Conservation (phyloP, 2,113 vertebrate genomes). For the Numida meleagris region DNA sequence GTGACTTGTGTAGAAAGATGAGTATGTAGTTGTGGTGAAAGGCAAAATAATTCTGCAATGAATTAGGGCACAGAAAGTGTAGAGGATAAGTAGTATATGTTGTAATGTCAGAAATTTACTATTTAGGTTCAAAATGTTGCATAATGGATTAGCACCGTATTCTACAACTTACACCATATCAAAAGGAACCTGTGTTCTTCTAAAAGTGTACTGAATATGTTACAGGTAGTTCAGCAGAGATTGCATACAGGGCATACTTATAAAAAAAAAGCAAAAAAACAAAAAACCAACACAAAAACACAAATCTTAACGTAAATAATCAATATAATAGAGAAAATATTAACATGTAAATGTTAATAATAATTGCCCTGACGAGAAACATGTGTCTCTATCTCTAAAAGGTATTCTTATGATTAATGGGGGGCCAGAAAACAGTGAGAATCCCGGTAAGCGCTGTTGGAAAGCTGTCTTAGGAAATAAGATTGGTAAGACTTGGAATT, state of each 20-base stretch:
- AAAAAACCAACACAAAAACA: neutral
- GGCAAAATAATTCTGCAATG: neutral
- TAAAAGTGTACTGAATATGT: neutral
- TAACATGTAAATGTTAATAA: neutral
- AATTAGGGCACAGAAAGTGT: neutral
- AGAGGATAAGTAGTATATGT: neutral
- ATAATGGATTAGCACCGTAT: fast-evolving
- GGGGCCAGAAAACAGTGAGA: neutral
- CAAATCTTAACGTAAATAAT: neutral
- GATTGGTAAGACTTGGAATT: neutral
- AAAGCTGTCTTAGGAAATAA: neutral
- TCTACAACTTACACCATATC: neutral
- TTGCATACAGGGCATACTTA: neutral
- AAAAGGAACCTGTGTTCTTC: neutral
- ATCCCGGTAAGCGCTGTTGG: neutral
- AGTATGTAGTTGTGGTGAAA: neutral
- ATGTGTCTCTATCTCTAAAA: neutral
- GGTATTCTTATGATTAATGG: neutral
- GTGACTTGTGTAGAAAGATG: neutral
- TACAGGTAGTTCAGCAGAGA: neutral
- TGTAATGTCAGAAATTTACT: neutral
- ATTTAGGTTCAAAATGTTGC: neutral
- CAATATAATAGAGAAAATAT: neutral
- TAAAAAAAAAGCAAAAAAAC: neutral
- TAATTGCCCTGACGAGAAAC: neutral